Percentiles rank a stretch among this genome's conserved stretches.
Conservation (phyloP, 2,113 vertebrate genomes). For the Indicator indicator region DNA sequence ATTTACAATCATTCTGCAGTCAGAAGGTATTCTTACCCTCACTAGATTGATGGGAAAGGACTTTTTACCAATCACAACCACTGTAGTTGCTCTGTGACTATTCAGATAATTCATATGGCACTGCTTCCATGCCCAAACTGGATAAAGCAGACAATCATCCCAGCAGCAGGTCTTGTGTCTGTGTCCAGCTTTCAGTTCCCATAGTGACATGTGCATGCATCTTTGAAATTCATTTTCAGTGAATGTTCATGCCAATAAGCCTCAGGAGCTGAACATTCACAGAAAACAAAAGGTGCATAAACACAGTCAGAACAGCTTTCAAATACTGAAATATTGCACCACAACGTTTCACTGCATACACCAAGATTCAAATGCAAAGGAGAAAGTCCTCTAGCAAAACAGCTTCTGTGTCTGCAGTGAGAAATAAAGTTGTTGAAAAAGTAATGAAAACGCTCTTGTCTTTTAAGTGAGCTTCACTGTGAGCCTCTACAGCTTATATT, state of each 20-base stretch:
- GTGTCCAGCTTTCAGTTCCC: neutral
- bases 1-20: neutral
- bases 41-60: neutral
- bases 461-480: neutral
- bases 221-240: slow-evolving; percentile 10
- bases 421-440: slow-evolving; percentile 13
- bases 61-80: neutral
- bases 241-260: neutral
- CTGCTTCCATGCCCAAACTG: neutral
- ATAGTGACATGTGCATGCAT: neutral
- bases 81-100: neutral
- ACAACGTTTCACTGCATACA: neutral
- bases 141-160: neutral
- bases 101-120: neutral
- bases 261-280: slow-evolving; percentile 16
- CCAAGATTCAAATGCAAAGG: neutral
- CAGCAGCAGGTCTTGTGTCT: neutral
- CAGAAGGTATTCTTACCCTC: neutral
- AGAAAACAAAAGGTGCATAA: slow-evolving; percentile 19
- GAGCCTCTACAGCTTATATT: neutral
- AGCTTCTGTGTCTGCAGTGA: neutral
- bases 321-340: neutral
- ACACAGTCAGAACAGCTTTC: neutral
- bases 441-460: neutral
- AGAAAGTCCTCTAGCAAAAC: neutral